A percentile compares a stretch with the other conserved stretches of the same genome.
These are phyloP conservation scores for Lepidurus couesii DNA, from an alignment of 1,140 invertebrate species.

Conservation along the genomic window DNA sequence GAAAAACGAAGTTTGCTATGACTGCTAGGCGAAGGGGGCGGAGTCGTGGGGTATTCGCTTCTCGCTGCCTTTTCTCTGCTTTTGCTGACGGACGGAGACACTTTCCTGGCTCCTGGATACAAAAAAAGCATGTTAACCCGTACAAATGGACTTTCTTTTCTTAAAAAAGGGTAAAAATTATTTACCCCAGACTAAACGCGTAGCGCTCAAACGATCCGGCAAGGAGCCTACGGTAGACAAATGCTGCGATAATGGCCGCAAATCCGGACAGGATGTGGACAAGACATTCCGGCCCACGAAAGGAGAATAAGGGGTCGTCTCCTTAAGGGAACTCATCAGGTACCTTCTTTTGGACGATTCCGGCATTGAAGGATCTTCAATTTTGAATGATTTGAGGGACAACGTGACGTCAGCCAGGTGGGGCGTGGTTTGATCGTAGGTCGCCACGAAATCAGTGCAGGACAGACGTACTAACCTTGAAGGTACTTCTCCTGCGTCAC, in stretches of 20 bases:
- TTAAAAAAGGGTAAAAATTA: not conserved
- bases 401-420: slow-evolving; percentile 64
- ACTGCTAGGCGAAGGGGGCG: slow-evolving; percentile 59
- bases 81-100: not conserved
- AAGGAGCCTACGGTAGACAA: slow-evolving; percentile 50
- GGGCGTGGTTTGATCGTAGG: slow-evolving; percentile 59
- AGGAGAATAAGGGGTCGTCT: slow-evolving; percentile 22
- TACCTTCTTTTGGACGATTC: slow-evolving; percentile 44
- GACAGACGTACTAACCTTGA: slow-evolving; percentile 69
- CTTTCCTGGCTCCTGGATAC: not conserved
- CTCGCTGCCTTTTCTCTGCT: not conserved
- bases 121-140: not conserved
- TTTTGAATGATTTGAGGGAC: slow-evolving; percentile 41
- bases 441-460: slow-evolving; percentile 71
- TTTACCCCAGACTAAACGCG: slow-evolving; percentile 29
- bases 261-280: slow-evolving; percentile 80
- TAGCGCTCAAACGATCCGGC: slow-evolving; percentile 58
- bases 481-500: slow-evolving; percentile 39
- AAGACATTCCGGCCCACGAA: slow-evolving; percentile 36
- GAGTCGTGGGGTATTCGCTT: slow-evolving; percentile 56
- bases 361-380: slow-evolving; percentile 48
- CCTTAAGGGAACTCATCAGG: slow-evolving; percentile 43
- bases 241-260: slow-evolving; percentile 42
- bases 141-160: not conserved
- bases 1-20: slow-evolving; percentile 37